phyloP scores from a whole-genome alignment of 1,140 invertebrate genomes.

The Euglossa dilemma region DNA sequence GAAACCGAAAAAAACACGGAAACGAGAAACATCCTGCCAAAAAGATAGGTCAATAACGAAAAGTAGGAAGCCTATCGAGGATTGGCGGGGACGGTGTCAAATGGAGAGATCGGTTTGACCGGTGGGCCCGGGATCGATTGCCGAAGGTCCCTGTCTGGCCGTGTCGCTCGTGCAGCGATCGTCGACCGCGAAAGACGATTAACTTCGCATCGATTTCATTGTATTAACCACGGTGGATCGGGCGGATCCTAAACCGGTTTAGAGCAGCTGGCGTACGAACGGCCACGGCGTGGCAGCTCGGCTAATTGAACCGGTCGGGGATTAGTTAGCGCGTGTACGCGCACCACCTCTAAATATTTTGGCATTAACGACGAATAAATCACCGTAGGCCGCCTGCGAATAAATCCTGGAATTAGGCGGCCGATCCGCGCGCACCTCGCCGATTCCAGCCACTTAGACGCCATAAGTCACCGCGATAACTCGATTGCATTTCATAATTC shows the following conservation, averaged over 20 bases:
- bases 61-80: too few relatives aligned
- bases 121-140: too few relatives aligned
- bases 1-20: too few relatives aligned
- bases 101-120: background rate
- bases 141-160: background rate
- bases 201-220: conserved; percentile 71
- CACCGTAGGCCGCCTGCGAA: conserved; percentile 40
- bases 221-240: conserved; percentile 54
- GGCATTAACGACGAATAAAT: conserved; percentile 70
- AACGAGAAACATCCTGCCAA: too few relatives aligned
- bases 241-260: conserved; percentile 70
- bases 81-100: background rate
- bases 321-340: conserved; percentile 65
- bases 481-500: conserved; percentile 50
- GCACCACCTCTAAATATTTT: conserved; percentile 74
- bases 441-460: conserved; percentile 22
- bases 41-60: too few relatives aligned
- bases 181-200: conserved; percentile 51
- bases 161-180: background rate
- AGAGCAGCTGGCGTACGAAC: conserved; percentile 63
- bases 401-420: conserved; percentile 63
- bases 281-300: conserved; percentile 46
- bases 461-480: conserved; percentile 30
- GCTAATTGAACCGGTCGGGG: conserved; percentile 73
- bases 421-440: conserved; percentile 2